Conservation (phyloP, 2,888 invertebrate species). For the Sceliomorpha sp. region DNA sequence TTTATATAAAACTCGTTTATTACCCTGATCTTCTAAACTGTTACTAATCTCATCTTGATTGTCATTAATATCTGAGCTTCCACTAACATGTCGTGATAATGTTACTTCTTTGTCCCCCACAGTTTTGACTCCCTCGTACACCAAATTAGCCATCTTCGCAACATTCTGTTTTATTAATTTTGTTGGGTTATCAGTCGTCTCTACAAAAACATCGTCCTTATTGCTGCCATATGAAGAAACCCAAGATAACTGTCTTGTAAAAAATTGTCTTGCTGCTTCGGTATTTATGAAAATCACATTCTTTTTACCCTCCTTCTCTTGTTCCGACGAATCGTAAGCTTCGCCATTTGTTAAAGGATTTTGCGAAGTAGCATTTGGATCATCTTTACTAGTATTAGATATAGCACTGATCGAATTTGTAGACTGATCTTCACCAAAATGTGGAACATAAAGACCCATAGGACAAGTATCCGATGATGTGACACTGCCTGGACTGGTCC, state of each 20-base stretch:
- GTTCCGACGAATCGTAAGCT: conserved; percentile 48
- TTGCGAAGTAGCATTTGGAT: conserved; percentile 57
- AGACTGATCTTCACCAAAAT: conserved; percentile 82
- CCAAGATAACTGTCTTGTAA: conserved; percentile 88
- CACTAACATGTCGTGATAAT: conserved; percentile 87
- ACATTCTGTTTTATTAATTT: conserved; percentile 88
- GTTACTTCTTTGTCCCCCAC: conserved; percentile 88
- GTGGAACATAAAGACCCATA: conserved; percentile 83
- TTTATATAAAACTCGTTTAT: too few species aligned
- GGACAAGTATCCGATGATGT: conserved; percentile 85
- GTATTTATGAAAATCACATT: conserved; percentile 89
- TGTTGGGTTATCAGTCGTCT: conserved; percentile 84
- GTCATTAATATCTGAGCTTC: conserved; percentile 86
- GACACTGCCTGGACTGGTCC: conserved; percentile 76
- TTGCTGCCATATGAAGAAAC: conserved; percentile 83
- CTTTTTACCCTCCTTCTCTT: conserved; percentile 79
- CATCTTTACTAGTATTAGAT: conserved; percentile 81
- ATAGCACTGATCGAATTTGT: conserved; percentile 83
- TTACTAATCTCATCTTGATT: conserved; percentile 76
- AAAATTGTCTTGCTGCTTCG: conserved; percentile 88
- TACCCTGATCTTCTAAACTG: conserved; percentile 78
- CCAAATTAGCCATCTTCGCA: conserved; percentile 87
- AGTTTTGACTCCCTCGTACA: conserved; percentile 88
- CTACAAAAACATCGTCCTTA: conserved; percentile 85
- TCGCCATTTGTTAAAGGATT: conserved; percentile 31